A percentile compares a stretch with the other conserved stretches of the same genome.
These are phyloP conservation scores for Pachycephus smyrnensis DNA, from an alignment of 2,888 invertebrate genomes.

Conservation along the genomic window DNA sequence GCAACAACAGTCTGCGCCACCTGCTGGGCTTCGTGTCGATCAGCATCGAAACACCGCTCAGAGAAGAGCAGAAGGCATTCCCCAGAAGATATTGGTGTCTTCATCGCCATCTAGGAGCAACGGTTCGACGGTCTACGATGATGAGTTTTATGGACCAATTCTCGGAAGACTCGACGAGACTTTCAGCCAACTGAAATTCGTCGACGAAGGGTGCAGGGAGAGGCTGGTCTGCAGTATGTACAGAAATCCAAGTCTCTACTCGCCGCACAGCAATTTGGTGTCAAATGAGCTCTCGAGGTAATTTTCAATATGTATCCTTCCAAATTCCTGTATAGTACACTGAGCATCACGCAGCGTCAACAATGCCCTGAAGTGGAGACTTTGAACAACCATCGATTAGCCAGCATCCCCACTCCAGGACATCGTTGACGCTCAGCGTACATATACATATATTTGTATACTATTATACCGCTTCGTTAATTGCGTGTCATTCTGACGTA, in stretches of 20 bases:
- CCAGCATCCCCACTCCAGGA: too few relatives aligned
- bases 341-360: neutral
- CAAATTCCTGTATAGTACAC: neutral
- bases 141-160: slow-evolving; percentile 81
- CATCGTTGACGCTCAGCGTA: too few relatives aligned
- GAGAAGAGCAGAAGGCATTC: neutral
- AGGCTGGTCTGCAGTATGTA: slow-evolving; percentile 87
- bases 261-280: slow-evolving; percentile 88
- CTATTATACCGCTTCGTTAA: neutral
- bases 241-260: slow-evolving; percentile 83
- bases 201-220: slow-evolving; percentile 80
- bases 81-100: too few relatives aligned
- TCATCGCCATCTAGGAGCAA: slow-evolving; percentile 12
- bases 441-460: neutral
- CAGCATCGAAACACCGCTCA: slow-evolving; percentile 7
- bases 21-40: neutral
- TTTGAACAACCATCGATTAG: neutral
- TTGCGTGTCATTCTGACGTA: neutral
- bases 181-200: slow-evolving; percentile 77
- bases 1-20: slow-evolving; percentile 9
- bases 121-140: slow-evolving; percentile 39
- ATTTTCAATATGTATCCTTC: slow-evolving; percentile 55
- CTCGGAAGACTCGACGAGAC: slow-evolving; percentile 83
- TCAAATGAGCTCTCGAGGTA: slow-evolving; percentile 91
- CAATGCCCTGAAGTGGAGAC: neutral